Percentiles rank a stretch among this genome's conserved stretches.
Evolutionary conservation across 2,113 vertebrate genomes (phyloP).

Genomic region (Hassar affinis): DNA sequence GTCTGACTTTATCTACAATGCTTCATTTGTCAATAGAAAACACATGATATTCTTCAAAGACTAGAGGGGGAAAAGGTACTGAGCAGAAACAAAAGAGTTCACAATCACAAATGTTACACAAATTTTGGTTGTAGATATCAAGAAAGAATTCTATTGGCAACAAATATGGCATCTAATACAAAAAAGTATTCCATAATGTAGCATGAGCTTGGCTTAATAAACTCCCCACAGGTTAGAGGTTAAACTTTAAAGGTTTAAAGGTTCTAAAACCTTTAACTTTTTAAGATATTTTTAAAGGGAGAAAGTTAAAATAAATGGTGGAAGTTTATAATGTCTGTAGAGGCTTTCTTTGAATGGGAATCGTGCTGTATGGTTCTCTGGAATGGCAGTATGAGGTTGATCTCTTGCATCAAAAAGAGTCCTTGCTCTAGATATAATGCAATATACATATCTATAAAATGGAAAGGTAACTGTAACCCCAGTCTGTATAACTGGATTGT

Average conservation of each 20-base stretch:
- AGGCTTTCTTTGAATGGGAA: not conserved
- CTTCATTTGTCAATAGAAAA: constrained; percentile 20
- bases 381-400: not conserved
- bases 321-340: not conserved
- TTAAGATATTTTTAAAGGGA: not conserved
- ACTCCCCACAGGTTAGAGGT: not conserved
- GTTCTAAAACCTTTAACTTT: not conserved
- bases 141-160: not conserved
- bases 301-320: not conserved
- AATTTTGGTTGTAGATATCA: not conserved
- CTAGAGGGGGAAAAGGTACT: not conserved
- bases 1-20: constrained; percentile 16
- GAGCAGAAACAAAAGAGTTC: not conserved
- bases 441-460: not conserved
- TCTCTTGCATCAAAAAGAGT: not conserved
- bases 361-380: not conserved
- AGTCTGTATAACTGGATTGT: not conserved
- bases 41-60: not conserved
- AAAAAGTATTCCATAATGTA: not conserved
- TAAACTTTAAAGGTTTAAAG: not conserved
- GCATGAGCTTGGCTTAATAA: not conserved
- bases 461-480: not conserved
- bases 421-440: not conserved
- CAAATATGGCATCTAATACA: not conserved
- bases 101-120: not conserved